Conservation (phyloP, 2,888 invertebrate species). For the Lacanobia wlatinum region DNA sequence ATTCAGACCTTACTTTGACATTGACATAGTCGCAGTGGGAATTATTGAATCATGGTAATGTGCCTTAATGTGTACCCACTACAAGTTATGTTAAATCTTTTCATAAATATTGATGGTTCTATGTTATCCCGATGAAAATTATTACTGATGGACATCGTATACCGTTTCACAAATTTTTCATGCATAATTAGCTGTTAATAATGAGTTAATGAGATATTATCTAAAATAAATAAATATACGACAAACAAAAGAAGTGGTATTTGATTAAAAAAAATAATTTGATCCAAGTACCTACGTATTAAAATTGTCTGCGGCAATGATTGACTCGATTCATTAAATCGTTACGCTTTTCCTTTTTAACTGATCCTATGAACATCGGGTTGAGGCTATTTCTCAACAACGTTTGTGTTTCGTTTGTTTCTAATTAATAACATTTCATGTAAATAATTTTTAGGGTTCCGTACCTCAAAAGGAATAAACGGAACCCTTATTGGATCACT, state of each 20-base stretch:
- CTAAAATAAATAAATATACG: no score
- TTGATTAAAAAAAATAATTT: neutral
- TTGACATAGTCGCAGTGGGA: slow-evolving; percentile 17
- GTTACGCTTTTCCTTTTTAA: neutral
- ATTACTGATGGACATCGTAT: no score
- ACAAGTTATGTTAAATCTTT: neutral
- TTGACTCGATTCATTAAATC: neutral
- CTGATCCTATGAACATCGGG: neutral
- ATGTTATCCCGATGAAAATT: neutral
- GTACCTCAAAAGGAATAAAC: no score
- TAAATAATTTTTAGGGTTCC: neutral
- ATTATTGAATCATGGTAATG: neutral
- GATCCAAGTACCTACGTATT: neutral
- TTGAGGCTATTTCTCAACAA: no score
- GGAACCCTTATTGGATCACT: no score
- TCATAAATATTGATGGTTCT: neutral
- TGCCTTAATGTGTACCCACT: no score
- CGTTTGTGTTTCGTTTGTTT: no score
- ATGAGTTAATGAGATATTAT: no score
- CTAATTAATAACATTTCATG: neutral
- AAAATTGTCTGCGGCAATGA: neutral
- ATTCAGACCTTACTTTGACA: slow-evolving; percentile 44
- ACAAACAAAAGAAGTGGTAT: neutral
- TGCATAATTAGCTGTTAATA: no score
- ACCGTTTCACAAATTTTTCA: no score